These are phyloP conservation scores for Sandelia bainsii DNA, from an alignment of 2,797 vertebrate species.

Conservation along the genomic window DNA sequence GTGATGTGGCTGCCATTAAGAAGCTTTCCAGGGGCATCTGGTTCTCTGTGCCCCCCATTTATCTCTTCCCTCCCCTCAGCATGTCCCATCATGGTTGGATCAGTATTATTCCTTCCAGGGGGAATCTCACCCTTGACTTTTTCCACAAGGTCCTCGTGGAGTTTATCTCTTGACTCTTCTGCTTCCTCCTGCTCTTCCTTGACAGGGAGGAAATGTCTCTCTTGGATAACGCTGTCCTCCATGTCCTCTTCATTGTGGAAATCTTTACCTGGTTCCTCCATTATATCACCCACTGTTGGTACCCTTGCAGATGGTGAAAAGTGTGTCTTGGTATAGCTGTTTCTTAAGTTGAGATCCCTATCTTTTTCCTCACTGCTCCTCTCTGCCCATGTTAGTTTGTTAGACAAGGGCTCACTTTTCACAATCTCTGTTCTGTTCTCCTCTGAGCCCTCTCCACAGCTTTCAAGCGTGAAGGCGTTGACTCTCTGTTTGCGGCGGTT, in stretches of 20 bases:
- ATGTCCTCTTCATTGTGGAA: constrained; percentile 64
- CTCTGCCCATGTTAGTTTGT: constrained; percentile 81
- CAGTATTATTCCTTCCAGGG: constrained; percentile 53
- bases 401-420: constrained; percentile 56
- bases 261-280: constrained; percentile 82
- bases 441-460: constrained; percentile 70
- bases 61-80: constrained; percentile 56
- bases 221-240: constrained; percentile 71
- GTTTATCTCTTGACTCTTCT: constrained; percentile 58
- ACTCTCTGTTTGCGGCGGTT: constrained; percentile 93
- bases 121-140: constrained; percentile 63
- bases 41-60: constrained; percentile 63
- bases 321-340: constrained; percentile 53
- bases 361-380: constrained; percentile 80
- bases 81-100: constrained; percentile 53
- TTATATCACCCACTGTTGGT: constrained; percentile 66
- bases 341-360: constrained; percentile 75
- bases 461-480: constrained; percentile 89
- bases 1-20: constrained; percentile 74
- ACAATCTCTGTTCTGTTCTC: constrained; percentile 66
- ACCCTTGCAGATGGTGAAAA: constrained; percentile 53
- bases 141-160: constrained; percentile 48
- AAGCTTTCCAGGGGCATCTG: constrained; percentile 62
- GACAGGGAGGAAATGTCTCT: constrained; percentile 85
- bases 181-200: constrained; percentile 80